Evolutionary conservation across 2,888 invertebrate genomes (phyloP).

Genomic region (Pterostichus niger): DNA sequence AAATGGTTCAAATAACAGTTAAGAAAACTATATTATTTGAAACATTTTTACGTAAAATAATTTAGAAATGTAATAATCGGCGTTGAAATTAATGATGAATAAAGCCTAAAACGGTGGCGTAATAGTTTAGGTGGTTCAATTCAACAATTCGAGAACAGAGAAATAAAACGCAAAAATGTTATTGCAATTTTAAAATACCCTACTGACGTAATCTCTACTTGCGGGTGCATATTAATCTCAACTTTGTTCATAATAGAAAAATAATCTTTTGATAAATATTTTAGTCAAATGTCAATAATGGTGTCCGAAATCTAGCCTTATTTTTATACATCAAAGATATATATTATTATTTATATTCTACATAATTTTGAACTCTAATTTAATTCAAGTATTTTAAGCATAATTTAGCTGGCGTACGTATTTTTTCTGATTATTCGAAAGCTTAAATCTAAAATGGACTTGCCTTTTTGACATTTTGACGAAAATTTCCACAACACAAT

Average conservation of each 20-base stretch:
- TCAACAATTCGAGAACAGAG: neutral
- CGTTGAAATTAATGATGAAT: too few species aligned
- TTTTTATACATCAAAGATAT: slow-evolving; percentile 30
- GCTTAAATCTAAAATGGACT: slow-evolving; percentile 41
- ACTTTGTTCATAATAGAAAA: slow-evolving; percentile 45
- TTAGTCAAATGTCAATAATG: slow-evolving; percentile 14
- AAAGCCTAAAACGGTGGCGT: too few species aligned
- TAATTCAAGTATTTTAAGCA: slow-evolving; percentile 14
- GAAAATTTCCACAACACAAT: slow-evolving; percentile 43
- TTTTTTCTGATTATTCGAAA: slow-evolving; percentile 20
- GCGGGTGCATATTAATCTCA: slow-evolving; percentile 16
- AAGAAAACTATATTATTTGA: too few species aligned
- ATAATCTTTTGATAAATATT: slow-evolving; percentile 38
- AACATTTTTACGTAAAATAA: too few species aligned
- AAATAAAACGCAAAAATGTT: slow-evolving; percentile 10
- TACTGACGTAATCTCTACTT: slow-evolving; percentile 3
- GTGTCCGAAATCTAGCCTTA: slow-evolving; percentile 11
- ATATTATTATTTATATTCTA: slow-evolving; percentile 2
- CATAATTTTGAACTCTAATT: slow-evolving; percentile 34
- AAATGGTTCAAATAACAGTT: too few species aligned
- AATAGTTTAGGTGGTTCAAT: too few species aligned
- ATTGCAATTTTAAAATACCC: slow-evolving; percentile 29
- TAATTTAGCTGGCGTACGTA: slow-evolving; percentile 40
- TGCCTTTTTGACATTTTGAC: slow-evolving; percentile 44
- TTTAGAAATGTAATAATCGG: neutral